Evolutionary conservation across 2,113 vertebrate genomes (phyloP).

Genomic region (Acanthisitta chloris): DNA sequence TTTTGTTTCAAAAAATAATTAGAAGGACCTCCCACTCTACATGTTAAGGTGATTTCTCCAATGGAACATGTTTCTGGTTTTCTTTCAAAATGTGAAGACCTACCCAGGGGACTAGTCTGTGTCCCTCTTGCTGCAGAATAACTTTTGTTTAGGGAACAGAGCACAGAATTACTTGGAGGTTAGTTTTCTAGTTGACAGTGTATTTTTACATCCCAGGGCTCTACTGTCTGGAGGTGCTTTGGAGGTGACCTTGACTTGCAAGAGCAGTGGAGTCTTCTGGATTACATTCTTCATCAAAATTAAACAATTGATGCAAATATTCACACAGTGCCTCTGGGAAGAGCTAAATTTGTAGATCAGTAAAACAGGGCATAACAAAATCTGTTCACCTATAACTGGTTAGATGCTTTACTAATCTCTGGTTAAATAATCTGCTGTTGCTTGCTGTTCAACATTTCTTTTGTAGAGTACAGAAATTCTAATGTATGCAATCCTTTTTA

Average conservation of each 20-base stretch:
- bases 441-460: not conserved
- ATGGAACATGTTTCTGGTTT: not conserved
- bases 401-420: not conserved
- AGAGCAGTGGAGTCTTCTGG: not conserved
- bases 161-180: not conserved
- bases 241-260: not conserved
- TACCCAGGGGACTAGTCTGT: not conserved
- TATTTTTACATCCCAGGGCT: not conserved
- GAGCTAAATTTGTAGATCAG: not conserved
- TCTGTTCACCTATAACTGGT: not conserved
- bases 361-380: not conserved
- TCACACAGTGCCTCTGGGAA: not conserved
- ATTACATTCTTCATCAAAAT: slow-evolving; percentile 14
- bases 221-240: not conserved
- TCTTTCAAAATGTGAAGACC: not conserved
- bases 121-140: not conserved
- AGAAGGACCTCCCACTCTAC: not conserved
- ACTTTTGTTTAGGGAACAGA: not conserved
- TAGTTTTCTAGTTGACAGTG: not conserved
- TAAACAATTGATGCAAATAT: not conserved
- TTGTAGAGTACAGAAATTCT: not conserved
- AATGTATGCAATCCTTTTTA: not conserved
- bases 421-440: not conserved
- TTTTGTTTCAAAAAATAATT: not conserved
- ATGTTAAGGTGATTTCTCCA: not conserved